These are phyloP conservation scores for Amblyornis subalaris DNA, from an alignment of 2,113 vertebrate species.

Conservation along the genomic window DNA sequence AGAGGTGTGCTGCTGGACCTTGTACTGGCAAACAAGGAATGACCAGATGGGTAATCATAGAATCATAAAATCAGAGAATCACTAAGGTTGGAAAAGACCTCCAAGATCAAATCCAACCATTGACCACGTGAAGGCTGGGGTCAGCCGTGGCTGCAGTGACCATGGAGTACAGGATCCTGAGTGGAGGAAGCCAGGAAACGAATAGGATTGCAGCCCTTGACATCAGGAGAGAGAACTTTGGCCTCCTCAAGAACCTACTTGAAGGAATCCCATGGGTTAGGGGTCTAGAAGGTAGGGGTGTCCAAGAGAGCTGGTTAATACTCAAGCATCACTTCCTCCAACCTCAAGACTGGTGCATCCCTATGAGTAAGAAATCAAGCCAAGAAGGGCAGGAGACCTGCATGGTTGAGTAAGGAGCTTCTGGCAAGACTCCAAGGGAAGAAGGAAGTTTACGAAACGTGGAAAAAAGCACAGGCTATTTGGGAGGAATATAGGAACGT, in stretches of 20 bases:
- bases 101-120: neutral
- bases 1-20: neutral
- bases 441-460: fast-evolving
- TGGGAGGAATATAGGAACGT: fast-evolving
- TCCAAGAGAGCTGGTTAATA: neutral
- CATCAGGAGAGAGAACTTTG: neutral
- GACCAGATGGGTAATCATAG: neutral
- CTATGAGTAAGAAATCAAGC: neutral
- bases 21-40: neutral
- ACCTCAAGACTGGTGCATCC: neutral
- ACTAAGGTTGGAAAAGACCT: neutral
- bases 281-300: neutral
- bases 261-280: neutral
- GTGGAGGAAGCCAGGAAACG: neutral
- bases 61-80: neutral
- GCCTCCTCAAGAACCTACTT: neutral
- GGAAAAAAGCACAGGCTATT: fast-evolving
- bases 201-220: neutral
- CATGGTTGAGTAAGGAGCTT: neutral
- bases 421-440: neutral
- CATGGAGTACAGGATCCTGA: neutral
- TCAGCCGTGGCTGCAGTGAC: neutral
- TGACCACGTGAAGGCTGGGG: neutral
- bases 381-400: neutral
- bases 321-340: neutral